These are phyloP conservation scores for Sarcophaga peregrina DNA, from an alignment of 1,140 invertebrate genomes.

Conservation along the genomic window DNA sequence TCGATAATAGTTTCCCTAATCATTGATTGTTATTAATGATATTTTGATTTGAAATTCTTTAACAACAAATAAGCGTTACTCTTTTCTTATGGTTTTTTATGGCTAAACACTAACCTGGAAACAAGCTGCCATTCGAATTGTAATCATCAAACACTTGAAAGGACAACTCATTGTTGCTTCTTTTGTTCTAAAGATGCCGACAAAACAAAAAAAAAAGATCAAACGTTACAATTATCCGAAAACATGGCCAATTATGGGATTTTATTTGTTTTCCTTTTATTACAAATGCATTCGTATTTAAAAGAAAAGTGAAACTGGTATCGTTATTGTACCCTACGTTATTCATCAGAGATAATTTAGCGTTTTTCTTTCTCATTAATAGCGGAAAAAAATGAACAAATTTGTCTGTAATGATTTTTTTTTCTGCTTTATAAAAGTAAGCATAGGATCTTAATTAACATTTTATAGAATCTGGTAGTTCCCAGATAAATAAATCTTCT, in stretches of 20 bases:
- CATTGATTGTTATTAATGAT: slow-evolving; percentile 34
- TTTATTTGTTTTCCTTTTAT: not conserved
- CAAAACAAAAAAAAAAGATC: not conserved
- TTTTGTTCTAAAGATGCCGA: not conserved
- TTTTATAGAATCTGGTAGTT: no score
- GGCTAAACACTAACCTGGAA: slow-evolving; percentile 3
- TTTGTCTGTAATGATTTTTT: no score
- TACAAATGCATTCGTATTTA: not conserved
- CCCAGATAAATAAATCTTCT: no score
- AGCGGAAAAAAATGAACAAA: no score
- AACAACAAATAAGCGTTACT: not conserved
- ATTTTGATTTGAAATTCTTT: slow-evolving; percentile 30
- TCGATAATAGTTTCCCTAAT: not conserved
- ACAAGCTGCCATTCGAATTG: slow-evolving; percentile 16
- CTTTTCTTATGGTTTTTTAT: not conserved
- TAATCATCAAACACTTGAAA: not conserved
- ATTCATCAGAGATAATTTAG: not conserved
- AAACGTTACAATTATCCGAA: slow-evolving; percentile 23
- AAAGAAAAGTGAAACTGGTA: slow-evolving; percentile 18
- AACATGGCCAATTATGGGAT: slow-evolving; percentile 35
- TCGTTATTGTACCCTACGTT: not conserved
- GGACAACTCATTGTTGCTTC: not conserved
- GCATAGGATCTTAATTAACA: no score
- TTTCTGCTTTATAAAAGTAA: no score
- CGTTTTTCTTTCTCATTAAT: not conserved